These are phyloP conservation scores for Eulithis prunata DNA, from an alignment of 2,888 invertebrate species.

Conservation along the genomic window DNA sequence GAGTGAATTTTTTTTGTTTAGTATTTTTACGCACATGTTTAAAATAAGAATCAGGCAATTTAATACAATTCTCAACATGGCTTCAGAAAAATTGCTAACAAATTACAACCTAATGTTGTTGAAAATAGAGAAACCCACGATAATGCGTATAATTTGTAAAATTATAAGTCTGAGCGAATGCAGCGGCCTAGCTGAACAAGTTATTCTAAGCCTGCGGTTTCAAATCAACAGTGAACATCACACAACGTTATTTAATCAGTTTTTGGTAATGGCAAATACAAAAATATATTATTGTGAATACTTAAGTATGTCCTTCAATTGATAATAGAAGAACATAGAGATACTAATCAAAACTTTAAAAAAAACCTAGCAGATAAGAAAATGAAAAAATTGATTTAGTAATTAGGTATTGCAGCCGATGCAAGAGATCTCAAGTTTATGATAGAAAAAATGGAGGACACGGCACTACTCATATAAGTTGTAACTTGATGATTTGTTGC, in stretches of 20 bases:
- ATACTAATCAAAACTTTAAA: too few species aligned
- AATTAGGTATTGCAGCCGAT: constrained; percentile 2
- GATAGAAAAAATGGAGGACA: constrained; percentile 19
- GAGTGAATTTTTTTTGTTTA: not conserved
- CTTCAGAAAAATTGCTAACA: constrained; percentile 16
- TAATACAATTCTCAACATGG: constrained; percentile 17
- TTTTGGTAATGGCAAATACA: not conserved
- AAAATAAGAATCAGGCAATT: not conserved
- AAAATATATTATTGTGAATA: too few species aligned
- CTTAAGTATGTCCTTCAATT: too few species aligned
- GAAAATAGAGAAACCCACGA: constrained; percentile 25
- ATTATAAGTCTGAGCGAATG: constrained; percentile 16
- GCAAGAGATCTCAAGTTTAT: constrained; percentile 5
- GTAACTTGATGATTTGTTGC: constrained; percentile 17
- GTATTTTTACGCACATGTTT: not conserved
- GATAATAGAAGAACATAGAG: too few species aligned
- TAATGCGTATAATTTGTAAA: constrained; percentile 24
- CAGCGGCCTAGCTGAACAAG: constrained; percentile 2
- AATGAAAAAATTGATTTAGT: not conserved
- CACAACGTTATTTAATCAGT: not conserved
- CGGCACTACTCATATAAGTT: constrained; percentile 5
- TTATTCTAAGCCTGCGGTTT: not conserved
- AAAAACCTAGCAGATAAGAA: too few species aligned
- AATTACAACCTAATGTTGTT: constrained; percentile 20
- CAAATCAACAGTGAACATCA: not conserved